Percentiles rank a stretch among this genome's conserved stretches.
Evolutionary conservation across 2,888 invertebrate species (phyloP).

Genomic region (Clusia tigrina): DNA sequence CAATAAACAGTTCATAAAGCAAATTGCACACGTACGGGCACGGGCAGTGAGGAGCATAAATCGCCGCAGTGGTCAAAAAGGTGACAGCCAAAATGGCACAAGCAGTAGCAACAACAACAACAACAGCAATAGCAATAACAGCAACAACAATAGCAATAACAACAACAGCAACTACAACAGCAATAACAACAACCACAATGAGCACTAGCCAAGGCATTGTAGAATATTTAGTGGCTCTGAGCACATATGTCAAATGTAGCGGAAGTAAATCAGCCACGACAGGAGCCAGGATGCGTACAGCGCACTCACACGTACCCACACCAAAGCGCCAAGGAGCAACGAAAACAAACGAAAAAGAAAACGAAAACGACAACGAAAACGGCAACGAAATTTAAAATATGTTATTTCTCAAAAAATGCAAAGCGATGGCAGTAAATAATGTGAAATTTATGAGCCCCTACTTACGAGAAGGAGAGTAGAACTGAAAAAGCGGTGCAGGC

Average conservation of each 20-base stretch:
- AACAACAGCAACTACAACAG: no score
- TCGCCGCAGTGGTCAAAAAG: constrained; percentile 1
- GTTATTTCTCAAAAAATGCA: not conserved
- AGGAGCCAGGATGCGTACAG: not conserved
- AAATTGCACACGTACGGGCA: not conserved
- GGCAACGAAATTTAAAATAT: not conserved
- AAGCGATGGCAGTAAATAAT: not conserved
- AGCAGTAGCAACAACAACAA: no score
- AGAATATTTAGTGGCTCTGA: no score
- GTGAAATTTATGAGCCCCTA: constrained; percentile 5
- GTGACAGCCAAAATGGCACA: constrained; percentile 1
- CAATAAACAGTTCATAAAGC: not conserved
- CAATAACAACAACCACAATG: no score
- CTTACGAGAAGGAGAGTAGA: not conserved
- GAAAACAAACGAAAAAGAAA: not conserved
- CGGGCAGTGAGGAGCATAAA: not conserved
- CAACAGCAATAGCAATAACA: not conserved
- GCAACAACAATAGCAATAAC: not conserved
- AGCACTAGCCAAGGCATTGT: no score
- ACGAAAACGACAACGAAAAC: not conserved
- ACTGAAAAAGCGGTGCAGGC: no score
- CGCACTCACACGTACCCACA: no score
- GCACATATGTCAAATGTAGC: constrained; percentile 3
- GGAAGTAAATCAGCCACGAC: constrained; percentile 4
- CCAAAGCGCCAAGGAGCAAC: no score